Conservation (phyloP, 2,113 vertebrate species). For the Leucopsar rothschildi region DNA sequence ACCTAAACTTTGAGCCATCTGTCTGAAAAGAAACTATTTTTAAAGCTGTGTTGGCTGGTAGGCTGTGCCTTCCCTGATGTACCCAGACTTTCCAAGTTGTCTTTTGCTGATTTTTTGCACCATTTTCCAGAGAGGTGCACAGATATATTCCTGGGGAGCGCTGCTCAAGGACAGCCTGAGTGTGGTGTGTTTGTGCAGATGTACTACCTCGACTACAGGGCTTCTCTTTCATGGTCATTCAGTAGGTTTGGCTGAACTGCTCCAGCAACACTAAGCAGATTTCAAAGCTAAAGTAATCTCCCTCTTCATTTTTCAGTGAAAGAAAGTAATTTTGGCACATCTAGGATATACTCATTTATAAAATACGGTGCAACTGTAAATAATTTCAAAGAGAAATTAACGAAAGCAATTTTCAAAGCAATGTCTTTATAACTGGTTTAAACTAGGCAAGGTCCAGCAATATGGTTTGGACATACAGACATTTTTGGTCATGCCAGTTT, state of each 20-base stretch:
- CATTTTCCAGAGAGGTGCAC: accelerated
- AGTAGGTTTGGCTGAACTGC: background rate
- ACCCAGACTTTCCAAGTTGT: background rate
- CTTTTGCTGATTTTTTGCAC: background rate
- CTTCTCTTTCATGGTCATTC: background rate
- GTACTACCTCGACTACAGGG: accelerated
- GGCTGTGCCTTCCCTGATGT: background rate
- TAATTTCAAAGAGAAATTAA: background rate
- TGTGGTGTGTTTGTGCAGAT: accelerated
- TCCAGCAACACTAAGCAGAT: background rate
- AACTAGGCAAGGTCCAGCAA: background rate
- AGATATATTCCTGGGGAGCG: background rate
- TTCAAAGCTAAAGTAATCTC: background rate
- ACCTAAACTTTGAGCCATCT: background rate
- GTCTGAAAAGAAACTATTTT: conserved; percentile 12
- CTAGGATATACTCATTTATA: background rate
- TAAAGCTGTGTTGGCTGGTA: background rate
- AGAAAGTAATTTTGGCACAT: background rate
- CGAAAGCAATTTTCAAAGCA: background rate
- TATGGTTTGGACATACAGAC: background rate
- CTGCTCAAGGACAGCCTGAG: background rate
- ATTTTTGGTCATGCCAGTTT: background rate
- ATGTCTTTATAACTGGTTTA: background rate
- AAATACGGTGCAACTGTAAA: background rate
- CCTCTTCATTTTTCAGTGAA: background rate